Evolutionary conservation across 2,797 vertebrate genomes (phyloP), one percentile per base, ranked within the genome.

Genomic region (Perodicticus potto): DNA sequence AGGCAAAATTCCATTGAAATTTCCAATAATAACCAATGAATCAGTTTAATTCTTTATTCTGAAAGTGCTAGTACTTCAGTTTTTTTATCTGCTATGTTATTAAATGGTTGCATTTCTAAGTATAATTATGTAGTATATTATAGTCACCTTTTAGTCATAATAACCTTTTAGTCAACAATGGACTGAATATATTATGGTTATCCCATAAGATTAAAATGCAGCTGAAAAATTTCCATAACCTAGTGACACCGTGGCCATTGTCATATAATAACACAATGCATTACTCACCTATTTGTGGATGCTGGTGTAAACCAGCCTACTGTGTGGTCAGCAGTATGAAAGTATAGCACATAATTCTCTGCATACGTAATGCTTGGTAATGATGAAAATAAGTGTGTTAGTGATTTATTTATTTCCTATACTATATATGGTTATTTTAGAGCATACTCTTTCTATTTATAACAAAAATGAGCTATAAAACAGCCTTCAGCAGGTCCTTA

Each of bases 71-170:
- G 2, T 13, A 43, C 25, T 29, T 3, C 7, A 77, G 49, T 72
- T 86, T 19, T 32, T 2, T 72, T 57, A 45, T 59, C 11, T 93
- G 20, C 12, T 69, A 29, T 80, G 57, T 57, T 11, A 23, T 69
- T 89, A 59, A 25, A 57, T 57, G 22, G 61, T 88, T 93, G 25
- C 23, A 61, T 67, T 95, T 81, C 32, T 65, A 95, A 96, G 20
- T 57, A 57, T 80, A 80, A 34, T 57, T 13, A 17, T 80, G n/a
- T 13, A 53, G 3, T 53, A 16, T 53, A 11, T 57, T 7, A 27
- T 17, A 37, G 17, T 1, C 0, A 34, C 32, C 20, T 78, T n/a
- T 13, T 10, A 49, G n/a, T 37, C 2, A 27, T 25, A 57, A 27
- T 1, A 1, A 34, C 49, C 49, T 34, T 13, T 13, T 10, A 49